Evolutionary conservation across 2,113 vertebrate genomes (phyloP).

Genomic region (Cinclus mexicanus): DNA sequence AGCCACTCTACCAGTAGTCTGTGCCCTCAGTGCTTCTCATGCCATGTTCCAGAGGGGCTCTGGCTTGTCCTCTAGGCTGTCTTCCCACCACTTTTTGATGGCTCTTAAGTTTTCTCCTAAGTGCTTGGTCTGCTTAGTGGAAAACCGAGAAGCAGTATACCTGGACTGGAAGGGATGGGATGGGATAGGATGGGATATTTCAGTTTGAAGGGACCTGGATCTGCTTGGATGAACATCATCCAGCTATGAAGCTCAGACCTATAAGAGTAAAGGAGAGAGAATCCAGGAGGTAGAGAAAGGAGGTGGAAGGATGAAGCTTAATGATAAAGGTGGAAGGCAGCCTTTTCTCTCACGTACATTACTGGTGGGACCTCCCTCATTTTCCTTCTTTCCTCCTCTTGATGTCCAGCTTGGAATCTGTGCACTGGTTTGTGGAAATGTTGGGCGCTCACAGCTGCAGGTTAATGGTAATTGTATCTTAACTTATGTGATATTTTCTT

Average conservation of each 20-base stretch:
- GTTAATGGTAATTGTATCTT: neutral
- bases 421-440: neutral
- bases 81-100: neutral
- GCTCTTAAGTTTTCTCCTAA: neutral
- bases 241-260: accelerated
- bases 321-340: neutral
- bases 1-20: neutral
- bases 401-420: neutral
- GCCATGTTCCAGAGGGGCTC: neutral
- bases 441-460: neutral
- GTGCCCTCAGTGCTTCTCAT: neutral
- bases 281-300: neutral
- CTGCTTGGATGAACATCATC: neutral
- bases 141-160: neutral
- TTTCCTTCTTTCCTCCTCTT: neutral
- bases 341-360: neutral
- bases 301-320: neutral
- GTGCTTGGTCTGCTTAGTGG: neutral
- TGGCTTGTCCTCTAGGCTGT: neutral
- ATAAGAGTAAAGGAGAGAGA: neutral
- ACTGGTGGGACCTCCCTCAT: neutral
- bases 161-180: neutral
- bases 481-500: neutral
- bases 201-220: neutral
- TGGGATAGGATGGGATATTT: neutral